Percentiles rank a stretch among this genome's conserved stretches.
Evolutionary conservation across 2,113 vertebrate genomes (phyloP).

Genomic region (Neodontobutis hainanensis): DNA sequence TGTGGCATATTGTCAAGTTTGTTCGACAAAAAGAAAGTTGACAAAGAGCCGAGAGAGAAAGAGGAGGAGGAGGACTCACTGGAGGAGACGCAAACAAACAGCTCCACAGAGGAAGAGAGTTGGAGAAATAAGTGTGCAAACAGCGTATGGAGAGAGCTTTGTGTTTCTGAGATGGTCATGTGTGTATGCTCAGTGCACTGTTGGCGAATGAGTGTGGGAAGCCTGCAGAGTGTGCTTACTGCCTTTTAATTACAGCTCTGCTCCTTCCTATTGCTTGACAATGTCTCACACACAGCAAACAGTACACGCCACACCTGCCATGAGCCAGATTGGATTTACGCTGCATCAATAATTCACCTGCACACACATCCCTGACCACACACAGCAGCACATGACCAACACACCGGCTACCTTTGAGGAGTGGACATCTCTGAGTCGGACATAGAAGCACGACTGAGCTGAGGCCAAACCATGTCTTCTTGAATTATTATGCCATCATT

Average conservation of each 20-base stretch:
- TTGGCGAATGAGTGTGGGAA: slow-evolving; percentile 49
- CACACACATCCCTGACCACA: slow-evolving; percentile 42
- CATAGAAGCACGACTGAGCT: slow-evolving; percentile 10
- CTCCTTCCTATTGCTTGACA: slow-evolving; percentile 42
- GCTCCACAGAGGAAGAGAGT: slow-evolving; percentile 8
- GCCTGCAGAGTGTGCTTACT: slow-evolving; percentile 41
- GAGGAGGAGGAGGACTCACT: slow-evolving; percentile 3
- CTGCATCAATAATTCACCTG: slow-evolving; percentile 72
- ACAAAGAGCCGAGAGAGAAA: slow-evolving; percentile 17
- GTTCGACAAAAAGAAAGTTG: slow-evolving; percentile 6
- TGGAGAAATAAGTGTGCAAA: not conserved
- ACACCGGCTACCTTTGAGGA: slow-evolving; percentile 33
- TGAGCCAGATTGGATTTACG: slow-evolving; percentile 69
- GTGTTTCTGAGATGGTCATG: slow-evolving; percentile 21
- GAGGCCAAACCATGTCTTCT: not conserved
- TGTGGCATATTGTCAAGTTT: slow-evolving; percentile 52
- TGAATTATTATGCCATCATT: not conserved
- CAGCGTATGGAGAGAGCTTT: not conserved
- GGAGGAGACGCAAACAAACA: not conserved
- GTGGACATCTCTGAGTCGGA: slow-evolving; percentile 23
- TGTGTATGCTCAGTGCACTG: not conserved
- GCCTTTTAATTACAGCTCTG: slow-evolving; percentile 67
- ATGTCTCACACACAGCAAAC: slow-evolving; percentile 39
- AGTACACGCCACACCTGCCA: slow-evolving; percentile 59
- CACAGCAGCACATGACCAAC: slow-evolving; percentile 14